A percentile compares a stretch with the other conserved stretches of the same genome.
Conservation (phyloP, 1,140 invertebrate genomes). For the Atta texana region DNA sequence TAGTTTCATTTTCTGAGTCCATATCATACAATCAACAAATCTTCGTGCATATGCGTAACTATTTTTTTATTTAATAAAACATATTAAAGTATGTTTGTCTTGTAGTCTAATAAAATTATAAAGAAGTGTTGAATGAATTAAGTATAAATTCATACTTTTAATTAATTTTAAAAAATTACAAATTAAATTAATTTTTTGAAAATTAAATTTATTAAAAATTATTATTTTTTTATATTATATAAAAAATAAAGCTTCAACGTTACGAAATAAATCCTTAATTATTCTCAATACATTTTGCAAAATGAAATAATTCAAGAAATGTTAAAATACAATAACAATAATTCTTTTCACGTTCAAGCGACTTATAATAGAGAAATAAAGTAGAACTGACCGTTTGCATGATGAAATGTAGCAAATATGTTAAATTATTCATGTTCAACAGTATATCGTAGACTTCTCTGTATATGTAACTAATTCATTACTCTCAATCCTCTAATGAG, state of each 20-base stretch:
- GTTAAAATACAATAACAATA: background rate
- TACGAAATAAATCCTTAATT: background rate
- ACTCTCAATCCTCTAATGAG: constrained; percentile 62
- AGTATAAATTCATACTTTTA: too few relatives aligned
- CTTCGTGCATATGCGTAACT: background rate
- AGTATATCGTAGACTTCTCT: constrained; percentile 23
- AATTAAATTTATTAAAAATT: background rate
- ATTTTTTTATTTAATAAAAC: background rate
- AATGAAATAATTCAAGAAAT: constrained; percentile 1
- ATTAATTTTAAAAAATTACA: background rate
- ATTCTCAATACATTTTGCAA: background rate
- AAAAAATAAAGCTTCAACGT: background rate
- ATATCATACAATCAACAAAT: background rate
- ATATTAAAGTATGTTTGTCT: background rate
- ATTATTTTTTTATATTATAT: background rate
- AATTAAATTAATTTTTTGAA: too few relatives aligned
- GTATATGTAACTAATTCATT: constrained; percentile 58
- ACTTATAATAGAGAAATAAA: background rate
- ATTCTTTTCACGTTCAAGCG: background rate
- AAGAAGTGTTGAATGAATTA: background rate
- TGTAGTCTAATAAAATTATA: background rate
- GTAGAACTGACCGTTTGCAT: constrained; percentile 1
- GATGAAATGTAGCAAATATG: constrained; percentile 33
- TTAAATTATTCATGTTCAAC: constrained; percentile 59
- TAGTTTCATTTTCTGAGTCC: background rate